phyloP scores from a whole-genome alignment of 2,113 vertebrate species.

The Tiliqua scincoides region DNA sequence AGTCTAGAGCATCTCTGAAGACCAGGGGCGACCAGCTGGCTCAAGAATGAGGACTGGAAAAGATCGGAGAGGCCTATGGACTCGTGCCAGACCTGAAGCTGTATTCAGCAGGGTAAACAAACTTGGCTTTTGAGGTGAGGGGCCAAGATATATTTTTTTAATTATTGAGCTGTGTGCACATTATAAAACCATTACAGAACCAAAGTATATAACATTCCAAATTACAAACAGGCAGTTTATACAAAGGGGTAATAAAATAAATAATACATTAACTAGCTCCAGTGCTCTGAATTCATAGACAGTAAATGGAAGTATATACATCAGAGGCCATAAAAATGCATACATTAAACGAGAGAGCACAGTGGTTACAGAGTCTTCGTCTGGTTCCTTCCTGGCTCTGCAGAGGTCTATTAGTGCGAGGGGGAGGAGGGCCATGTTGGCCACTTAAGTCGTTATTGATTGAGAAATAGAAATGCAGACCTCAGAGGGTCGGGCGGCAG shows the following conservation, averaged over 20 bases:
- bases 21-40: not conserved
- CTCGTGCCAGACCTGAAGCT: accelerated
- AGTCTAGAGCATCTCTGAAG: too few relatives aligned
- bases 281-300: conserved; percentile 45
- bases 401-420: conserved; percentile 44
- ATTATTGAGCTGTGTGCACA: conserved; percentile 74
- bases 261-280: conserved; percentile 75
- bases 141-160: conserved; percentile 67
- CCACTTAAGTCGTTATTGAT: conserved; percentile 69
- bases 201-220: conserved; percentile 66
- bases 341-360: conserved; percentile 48
- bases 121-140: conserved; percentile 53
- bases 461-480: conserved; percentile 61
- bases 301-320: conserved; percentile 61
- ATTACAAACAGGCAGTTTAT: conserved; percentile 70
- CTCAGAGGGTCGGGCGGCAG: conserved; percentile 44
- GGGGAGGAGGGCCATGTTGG: conserved; percentile 24
- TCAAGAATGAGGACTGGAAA: not conserved
- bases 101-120: conserved; percentile 49
- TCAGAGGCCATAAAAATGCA: conserved; percentile 62
- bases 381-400: conserved; percentile 52
- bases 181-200: conserved; percentile 73
- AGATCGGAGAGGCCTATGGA: accelerated
- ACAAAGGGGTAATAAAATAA: conserved; percentile 76
- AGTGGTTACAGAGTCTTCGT: conserved; percentile 40